These are phyloP conservation scores for Rhimphoctona megacephalus DNA, from an alignment of 2,888 invertebrate genomes.

Conservation along the genomic window DNA sequence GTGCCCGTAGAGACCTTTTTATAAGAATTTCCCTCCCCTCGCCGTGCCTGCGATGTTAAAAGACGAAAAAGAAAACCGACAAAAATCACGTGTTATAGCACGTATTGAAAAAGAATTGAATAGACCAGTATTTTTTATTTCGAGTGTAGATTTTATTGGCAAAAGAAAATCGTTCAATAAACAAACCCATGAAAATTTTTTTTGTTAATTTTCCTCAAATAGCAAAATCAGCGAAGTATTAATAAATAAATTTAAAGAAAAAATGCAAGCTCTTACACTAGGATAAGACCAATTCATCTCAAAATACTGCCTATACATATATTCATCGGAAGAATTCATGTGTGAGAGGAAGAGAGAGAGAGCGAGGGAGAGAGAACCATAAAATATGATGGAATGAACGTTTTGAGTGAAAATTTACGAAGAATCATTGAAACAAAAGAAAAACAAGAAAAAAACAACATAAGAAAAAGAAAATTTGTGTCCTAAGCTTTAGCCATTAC, in stretches of 20 bases:
- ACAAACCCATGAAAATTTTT: background rate
- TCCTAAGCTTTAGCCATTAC: slow-evolving; percentile 76
- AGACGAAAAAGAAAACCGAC: slow-evolving; percentile 2
- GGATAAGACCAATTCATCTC: slow-evolving; percentile 58
- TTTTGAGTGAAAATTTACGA: slow-evolving; percentile 42
- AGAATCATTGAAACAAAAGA: slow-evolving; percentile 19
- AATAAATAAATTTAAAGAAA: slow-evolving; percentile 4
- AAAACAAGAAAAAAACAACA: slow-evolving; percentile 38
- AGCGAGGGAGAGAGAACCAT: slow-evolving; percentile 15
- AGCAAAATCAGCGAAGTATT: slow-evolving; percentile 23
- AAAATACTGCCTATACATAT: slow-evolving; percentile 54
- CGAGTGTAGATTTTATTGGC: background rate
- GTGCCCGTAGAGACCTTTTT: slow-evolving; percentile 62
- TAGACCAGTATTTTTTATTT: background rate
- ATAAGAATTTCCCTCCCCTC: slow-evolving; percentile 53
- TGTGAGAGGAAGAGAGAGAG: background rate
- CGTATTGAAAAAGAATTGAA: background rate
- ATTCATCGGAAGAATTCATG: slow-evolving; percentile 33
- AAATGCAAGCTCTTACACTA: slow-evolving; percentile 41
- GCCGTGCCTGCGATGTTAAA: background rate
- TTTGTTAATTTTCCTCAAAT: slow-evolving; percentile 5
- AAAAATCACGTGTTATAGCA: background rate
- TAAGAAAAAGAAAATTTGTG: slow-evolving; percentile 63
- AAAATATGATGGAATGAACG: slow-evolving; percentile 19
- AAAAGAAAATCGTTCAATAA: background rate